These are phyloP conservation scores for Poliocrania exsul DNA, from an alignment of 2,797 vertebrate genomes.

Conservation along the genomic window DNA sequence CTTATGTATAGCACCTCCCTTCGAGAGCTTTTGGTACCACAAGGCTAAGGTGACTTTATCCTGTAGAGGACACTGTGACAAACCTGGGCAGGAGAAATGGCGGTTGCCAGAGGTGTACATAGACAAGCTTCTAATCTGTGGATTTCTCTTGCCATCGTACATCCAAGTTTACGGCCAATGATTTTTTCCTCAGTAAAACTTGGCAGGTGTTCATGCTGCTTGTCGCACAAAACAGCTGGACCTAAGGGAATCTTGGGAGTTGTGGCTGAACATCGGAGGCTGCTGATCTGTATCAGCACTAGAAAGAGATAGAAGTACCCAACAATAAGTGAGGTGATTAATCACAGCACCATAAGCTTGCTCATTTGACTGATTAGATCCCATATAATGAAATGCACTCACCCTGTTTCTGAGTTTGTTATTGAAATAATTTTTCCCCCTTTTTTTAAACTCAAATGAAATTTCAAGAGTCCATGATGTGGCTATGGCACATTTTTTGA, in stretches of 20 bases:
- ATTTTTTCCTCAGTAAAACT: not conserved
- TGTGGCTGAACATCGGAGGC: not conserved
- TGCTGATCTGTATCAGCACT: not conserved
- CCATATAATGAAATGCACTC: not conserved
- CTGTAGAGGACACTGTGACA: not conserved
- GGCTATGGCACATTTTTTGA: not conserved
- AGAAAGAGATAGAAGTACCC: not conserved
- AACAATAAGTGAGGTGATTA: not conserved
- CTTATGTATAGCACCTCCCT: not conserved
- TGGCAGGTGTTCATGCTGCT: not conserved
- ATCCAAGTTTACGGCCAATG: not conserved
- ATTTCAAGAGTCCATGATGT: not conserved
- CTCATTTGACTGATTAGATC: not conserved
- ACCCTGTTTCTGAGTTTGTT: not conserved
- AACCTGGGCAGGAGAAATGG: not conserved
- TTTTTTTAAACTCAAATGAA: not conserved
- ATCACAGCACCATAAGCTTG: not conserved
- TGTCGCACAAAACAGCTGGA: not conserved
- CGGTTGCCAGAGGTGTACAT: not conserved
- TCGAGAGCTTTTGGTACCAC: accelerated
- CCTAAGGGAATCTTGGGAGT: not conserved
- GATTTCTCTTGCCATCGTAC: not conserved
- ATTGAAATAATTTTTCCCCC: not conserved
- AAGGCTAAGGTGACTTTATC: not conserved
- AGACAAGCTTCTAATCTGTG: not conserved